Conservation (phyloP, 2,888 invertebrate genomes). For the Machimus atricapillus region DNA sequence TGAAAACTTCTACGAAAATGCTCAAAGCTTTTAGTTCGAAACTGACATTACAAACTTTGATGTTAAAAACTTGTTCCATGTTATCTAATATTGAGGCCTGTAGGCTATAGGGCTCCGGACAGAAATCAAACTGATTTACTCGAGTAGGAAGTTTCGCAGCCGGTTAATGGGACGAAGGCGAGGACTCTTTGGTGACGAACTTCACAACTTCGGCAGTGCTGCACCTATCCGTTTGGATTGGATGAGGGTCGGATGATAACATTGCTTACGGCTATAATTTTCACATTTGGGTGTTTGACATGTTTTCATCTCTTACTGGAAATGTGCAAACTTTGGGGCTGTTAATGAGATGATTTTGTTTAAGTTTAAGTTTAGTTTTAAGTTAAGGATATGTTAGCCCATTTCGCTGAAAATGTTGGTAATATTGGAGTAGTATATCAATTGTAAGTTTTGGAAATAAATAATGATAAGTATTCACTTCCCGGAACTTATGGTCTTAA, state of each 20-base stretch:
- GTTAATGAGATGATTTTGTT: neutral
- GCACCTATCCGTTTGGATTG: neutral
- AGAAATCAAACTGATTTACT: neutral
- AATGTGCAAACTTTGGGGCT: neutral
- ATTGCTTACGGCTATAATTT: neutral
- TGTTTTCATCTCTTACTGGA: neutral
- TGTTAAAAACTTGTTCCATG: neutral
- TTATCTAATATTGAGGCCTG: neutral
- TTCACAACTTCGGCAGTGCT: neutral
- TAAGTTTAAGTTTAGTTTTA: neutral
- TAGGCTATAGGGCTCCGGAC: neutral
- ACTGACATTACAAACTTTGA: neutral
- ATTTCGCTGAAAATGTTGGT: neutral
- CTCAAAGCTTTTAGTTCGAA: neutral
- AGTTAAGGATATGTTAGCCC: neutral
- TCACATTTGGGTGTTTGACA: neutral
- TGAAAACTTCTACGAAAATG: neutral
- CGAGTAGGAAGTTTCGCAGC: neutral
- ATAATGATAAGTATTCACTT: neutral
- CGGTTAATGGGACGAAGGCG: neutral
- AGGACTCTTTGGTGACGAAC: neutral
- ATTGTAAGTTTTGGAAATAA: neutral
- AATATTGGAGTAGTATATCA: neutral
- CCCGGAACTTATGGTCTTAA: too few relatives aligned
- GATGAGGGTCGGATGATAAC: neutral